Evolutionary conservation across 1,140 invertebrate species (phyloP).

Genomic region (Drosophila jambulina): DNA sequence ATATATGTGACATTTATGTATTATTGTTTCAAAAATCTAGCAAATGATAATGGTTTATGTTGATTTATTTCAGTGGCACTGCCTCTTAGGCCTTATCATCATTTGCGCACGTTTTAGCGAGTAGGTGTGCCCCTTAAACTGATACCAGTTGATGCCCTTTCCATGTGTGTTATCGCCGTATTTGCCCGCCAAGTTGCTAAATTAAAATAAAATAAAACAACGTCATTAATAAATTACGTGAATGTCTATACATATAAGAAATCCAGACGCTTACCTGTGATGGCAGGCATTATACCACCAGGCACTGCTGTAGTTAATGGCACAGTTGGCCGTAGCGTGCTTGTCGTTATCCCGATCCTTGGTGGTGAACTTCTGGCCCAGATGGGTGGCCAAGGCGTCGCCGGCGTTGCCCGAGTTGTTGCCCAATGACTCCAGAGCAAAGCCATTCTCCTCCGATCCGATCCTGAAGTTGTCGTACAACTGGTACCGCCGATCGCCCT

Average conservation of each 20-base stretch:
- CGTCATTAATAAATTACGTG: not conserved
- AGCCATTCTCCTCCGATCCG: conserved; percentile 17
- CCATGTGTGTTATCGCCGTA: conserved; percentile 31
- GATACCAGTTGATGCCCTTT: conserved; percentile 51
- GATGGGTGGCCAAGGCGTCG: conserved; percentile 41
- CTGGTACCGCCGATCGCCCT: conserved; percentile 17
- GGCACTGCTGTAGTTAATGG: conserved; percentile 25
- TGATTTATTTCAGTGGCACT: conserved; percentile 14
- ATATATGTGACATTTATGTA: not conserved
- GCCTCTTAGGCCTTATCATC: conserved; percentile 54
- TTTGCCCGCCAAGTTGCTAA: conserved; percentile 39
- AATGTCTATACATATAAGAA: not conserved
- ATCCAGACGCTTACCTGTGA: conserved; percentile 21
- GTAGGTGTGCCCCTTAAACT: conserved; percentile 44
- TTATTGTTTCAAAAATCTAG: not conserved
- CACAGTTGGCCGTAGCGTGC: conserved; percentile 10
- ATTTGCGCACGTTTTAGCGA: conserved; percentile 49
- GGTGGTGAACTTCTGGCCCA: conserved; percentile 46
- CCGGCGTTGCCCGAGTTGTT: conserved; percentile 32
- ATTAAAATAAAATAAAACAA: not conserved
- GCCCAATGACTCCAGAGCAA: conserved; percentile 26
- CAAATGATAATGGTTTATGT: not conserved
- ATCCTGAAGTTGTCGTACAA: conserved; percentile 40
- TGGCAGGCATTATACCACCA: conserved; percentile 57
- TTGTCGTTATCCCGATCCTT: conserved; percentile 43